These are phyloP conservation scores for Artemisiospiza belli DNA, from an alignment of 2,113 vertebrate genomes.

Conservation along the genomic window DNA sequence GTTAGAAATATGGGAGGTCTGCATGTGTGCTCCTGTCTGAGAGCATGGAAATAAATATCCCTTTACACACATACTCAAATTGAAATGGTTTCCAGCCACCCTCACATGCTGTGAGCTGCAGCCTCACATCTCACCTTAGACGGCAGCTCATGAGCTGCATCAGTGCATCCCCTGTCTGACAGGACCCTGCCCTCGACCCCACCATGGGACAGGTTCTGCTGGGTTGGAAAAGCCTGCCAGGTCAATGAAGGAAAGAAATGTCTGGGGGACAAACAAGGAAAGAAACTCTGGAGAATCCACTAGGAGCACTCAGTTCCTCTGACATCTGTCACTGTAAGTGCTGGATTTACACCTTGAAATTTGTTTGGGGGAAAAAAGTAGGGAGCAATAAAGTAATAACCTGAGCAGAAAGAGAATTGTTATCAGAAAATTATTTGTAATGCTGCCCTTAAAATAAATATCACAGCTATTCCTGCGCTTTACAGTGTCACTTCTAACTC, in stretches of 20 bases:
- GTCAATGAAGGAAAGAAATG: not conserved
- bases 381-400: not conserved
- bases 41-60: not conserved
- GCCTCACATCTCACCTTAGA: not conserved
- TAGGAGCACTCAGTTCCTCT: not conserved
- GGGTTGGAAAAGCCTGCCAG: not conserved
- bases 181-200: fast-evolving
- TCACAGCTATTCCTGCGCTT: constrained; percentile 13
- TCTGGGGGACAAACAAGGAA: not conserved
- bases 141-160: not conserved
- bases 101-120: not conserved
- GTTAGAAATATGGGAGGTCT: not conserved
- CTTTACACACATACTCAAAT: not conserved
- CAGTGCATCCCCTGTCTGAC: fast-evolving
- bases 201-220: fast-evolving
- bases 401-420: constrained; percentile 17
- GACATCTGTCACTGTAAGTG: not conserved
- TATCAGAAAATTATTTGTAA: constrained; percentile 38
- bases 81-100: not conserved
- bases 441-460: constrained; percentile 53
- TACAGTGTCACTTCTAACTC: constrained; percentile 41
- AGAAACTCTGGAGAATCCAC: not conserved
- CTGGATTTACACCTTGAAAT: not conserved
- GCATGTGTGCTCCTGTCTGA: fast-evolving
- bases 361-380: not conserved